These are phyloP conservation scores for Ovis canadensis DNA, from an alignment of 2,113 vertebrate genomes.

Conservation along the genomic window DNA sequence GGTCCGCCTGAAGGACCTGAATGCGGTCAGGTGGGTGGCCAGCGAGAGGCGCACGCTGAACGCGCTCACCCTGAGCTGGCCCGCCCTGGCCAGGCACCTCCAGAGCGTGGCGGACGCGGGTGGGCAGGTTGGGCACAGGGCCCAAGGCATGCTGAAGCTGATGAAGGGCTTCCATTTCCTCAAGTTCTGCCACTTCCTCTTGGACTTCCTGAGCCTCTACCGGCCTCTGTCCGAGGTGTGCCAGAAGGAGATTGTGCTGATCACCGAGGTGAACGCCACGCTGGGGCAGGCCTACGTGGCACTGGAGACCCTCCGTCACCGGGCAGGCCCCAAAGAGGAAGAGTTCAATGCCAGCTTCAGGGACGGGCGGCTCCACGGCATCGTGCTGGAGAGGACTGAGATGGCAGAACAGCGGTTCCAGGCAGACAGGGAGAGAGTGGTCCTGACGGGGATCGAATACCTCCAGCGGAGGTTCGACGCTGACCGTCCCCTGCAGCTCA, in stretches of 20 bases:
- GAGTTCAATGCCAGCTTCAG: slow-evolving; percentile 43
- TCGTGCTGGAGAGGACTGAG: slow-evolving; percentile 34
- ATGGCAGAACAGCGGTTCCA: slow-evolving; percentile 47
- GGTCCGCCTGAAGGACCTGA: slow-evolving; percentile 47
- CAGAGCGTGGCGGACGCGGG: slow-evolving; percentile 5
- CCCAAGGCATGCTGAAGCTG: slow-evolving; percentile 52
- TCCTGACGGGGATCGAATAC: neutral
- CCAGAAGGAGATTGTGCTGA: slow-evolving; percentile 6
- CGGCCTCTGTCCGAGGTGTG: slow-evolving; percentile 48
- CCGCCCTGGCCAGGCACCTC: slow-evolving; percentile 35
- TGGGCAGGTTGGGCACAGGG: slow-evolving; percentile 52
- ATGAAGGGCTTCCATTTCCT: slow-evolving; percentile 52
- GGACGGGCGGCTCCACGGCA: slow-evolving; percentile 3
- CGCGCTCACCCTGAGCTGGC: neutral
- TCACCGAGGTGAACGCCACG: slow-evolving; percentile 35
- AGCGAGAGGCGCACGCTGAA: slow-evolving; percentile 49
- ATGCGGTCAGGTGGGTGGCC: slow-evolving; percentile 40
- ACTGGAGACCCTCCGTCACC: slow-evolving; percentile 32
- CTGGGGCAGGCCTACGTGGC: neutral
- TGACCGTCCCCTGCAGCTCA: neutral
- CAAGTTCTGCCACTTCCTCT: slow-evolving; percentile 65
- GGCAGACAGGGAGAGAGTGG: slow-evolving; percentile 15
- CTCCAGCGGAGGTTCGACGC: slow-evolving; percentile 50
- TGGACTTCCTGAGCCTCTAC: slow-evolving; percentile 62
- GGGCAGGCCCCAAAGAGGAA: slow-evolving; percentile 52